Base-by-base conservation (phyloP, 2,888 invertebrate species). In the Apocheima hispidaria region DNA sequence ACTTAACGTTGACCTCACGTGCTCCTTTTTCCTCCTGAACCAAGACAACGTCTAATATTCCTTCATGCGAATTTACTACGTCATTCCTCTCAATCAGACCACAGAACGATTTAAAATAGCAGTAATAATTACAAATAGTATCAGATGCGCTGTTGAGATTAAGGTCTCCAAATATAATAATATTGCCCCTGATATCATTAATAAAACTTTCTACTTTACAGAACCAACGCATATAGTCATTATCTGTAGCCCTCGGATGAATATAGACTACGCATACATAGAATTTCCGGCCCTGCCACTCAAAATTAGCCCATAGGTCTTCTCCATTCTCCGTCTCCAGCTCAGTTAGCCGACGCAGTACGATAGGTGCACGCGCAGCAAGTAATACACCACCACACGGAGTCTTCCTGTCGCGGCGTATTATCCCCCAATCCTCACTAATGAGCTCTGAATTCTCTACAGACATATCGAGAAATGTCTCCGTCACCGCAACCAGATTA, bases 381-480 rank as follows among this genome's bases (percentile, higher is more conserved):
- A 54, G 44, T 10, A 36, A n/a, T 4, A 54, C 54, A 4, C 54
- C 54, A 1, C 54, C 54, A 46, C 54, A 54, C 2, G 54, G 44
- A 1, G 54, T 36, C 5, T 4, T 6, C 26, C 54, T 44, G 16
- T 54, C 54, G 2, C 54, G 35, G 3, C 54, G 33, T 9, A 54
- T 23, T 1, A 54, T 5, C 3, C 7, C 28, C 54, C 54, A 54
- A 18, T 46, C 21, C 4, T 20, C 35, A 21, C 6, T 7, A 2
- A 10, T 6, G 0, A 54, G 16, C n/a, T 44, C 44, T 3, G 54
- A 21, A 10, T 54, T 28, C 9, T 50, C 33, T 2, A 40, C 35
- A 9, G 57, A 49, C 14, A 0, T 12, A 14, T 23, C 23, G 2
- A 23, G 23, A 23, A 4, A 23, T 4, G 23, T 23, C 5, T 23